Percentiles rank a stretch among this genome's conserved stretches.
phyloP scores from a whole-genome alignment of 2,797 vertebrate genomes.

The Clamator glandarius region DNA sequence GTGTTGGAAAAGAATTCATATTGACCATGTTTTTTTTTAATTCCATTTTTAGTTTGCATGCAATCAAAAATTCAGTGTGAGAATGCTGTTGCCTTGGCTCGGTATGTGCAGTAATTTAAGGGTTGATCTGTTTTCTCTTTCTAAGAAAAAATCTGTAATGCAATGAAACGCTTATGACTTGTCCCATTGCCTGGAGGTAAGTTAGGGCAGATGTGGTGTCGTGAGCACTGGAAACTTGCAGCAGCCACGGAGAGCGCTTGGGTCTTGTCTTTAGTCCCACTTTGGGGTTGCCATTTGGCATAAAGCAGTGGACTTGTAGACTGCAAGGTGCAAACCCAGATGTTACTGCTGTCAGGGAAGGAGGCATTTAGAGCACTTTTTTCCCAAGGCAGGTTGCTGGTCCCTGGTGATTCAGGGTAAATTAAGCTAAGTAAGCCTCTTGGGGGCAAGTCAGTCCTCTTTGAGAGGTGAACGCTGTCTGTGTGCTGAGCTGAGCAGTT shows the following conservation, averaged over 20 bases:
- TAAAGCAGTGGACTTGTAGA: not conserved
- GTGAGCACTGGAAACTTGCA: not conserved
- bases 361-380: not conserved
- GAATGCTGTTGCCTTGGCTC: not conserved
- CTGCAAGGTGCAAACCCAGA: not conserved
- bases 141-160: not conserved
- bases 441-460: not conserved
- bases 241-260: not conserved
- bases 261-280: not conserved
- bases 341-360: not conserved
- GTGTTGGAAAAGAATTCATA: not conserved
- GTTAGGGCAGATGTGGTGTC: not conserved
- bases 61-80: not conserved
- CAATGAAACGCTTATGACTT: not conserved
- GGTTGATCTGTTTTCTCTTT: constrained; percentile 8
- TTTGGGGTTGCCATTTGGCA: not conserved
- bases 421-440: not conserved
- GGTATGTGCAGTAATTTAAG: not conserved
- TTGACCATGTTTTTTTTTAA: not conserved
- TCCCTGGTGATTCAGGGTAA: not conserved
- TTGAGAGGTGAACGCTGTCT: not conserved
- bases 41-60: not conserved
- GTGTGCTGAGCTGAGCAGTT: not conserved
- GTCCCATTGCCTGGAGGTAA: not conserved
- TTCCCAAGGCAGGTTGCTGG: not conserved